Evolutionary conservation across 2,113 vertebrate species (phyloP).

Genomic region (Martes martes): DNA sequence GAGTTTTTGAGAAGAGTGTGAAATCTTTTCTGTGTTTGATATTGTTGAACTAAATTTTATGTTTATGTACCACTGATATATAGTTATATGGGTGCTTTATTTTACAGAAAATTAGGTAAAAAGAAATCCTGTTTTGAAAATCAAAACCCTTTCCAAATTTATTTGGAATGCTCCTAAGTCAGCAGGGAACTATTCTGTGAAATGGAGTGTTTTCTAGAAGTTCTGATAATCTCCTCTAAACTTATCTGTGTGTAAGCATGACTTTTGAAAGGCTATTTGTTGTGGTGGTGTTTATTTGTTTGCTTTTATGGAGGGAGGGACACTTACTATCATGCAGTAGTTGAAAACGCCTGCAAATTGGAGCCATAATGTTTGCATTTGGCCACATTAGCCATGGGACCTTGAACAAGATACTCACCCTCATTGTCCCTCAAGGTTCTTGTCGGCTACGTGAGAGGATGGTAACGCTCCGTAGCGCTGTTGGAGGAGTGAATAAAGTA

Average conservation of each 20-base stretch:
- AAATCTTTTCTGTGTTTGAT: background rate
- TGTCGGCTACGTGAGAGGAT: background rate
- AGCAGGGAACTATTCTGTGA: background rate
- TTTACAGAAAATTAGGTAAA: background rate
- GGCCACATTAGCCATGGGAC: background rate
- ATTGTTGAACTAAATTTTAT: background rate
- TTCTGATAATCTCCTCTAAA: no score
- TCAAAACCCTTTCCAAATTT: background rate
- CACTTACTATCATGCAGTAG: background rate
- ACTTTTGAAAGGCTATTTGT: background rate
- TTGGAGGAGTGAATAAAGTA: background rate
- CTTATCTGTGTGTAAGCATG: background rate
- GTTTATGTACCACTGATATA: background rate
- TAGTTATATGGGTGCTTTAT: background rate
- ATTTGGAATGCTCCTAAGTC: background rate
- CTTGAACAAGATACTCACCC: background rate
- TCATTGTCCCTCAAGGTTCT: background rate
- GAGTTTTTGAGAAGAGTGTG: background rate
- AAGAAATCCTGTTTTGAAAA: background rate
- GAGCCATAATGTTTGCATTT: background rate
- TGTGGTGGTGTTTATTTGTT: background rate
- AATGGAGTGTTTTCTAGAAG: background rate
- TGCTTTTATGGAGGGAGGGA: background rate
- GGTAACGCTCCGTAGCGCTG: fast-evolving
- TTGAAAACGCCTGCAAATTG: background rate